These are phyloP conservation scores for Blastobasis lacticolella DNA, from an alignment of 2,888 invertebrate species.

Conservation along the genomic window DNA sequence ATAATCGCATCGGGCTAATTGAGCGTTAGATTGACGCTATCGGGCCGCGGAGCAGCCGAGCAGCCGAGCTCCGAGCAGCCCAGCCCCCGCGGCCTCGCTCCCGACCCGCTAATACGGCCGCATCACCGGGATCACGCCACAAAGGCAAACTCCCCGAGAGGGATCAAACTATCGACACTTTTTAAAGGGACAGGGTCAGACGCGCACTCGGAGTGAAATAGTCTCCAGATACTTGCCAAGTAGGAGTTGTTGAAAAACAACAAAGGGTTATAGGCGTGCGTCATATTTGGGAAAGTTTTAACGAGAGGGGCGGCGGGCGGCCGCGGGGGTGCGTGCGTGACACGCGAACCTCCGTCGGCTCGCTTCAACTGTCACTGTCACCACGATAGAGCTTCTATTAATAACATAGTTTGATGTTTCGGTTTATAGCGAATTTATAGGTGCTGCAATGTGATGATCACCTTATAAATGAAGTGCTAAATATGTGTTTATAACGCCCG, in stretches of 20 bases:
- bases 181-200: conserved; percentile 31
- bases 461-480: too few species aligned
- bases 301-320: conserved; percentile 42
- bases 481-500: too few species aligned
- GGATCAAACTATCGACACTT: conserved; percentile 15
- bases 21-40: conserved; percentile 73
- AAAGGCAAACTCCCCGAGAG: conserved; percentile 29
- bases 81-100: conserved; percentile 11
- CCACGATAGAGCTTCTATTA: conserved; percentile 25
- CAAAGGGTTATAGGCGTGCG: conserved; percentile 57
- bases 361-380: conserved; percentile 47
- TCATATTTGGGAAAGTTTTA: conserved; percentile 63
- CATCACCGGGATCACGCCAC: conserved; percentile 47
- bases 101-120: conserved; percentile 20
- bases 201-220: conserved; percentile 35
- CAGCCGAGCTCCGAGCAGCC: conserved; percentile 16
- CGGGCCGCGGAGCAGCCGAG: conserved; percentile 41
- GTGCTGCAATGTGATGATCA: too few species aligned
- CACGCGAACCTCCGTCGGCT: conserved; percentile 53
- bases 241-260: conserved; percentile 41
- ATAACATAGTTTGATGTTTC: conserved; percentile 20
- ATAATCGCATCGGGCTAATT: conserved; percentile 72
- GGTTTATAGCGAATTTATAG: too few species aligned
- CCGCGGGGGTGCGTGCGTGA: conserved; percentile 34
- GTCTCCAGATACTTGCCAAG: not conserved